Conservation (phyloP, 2,888 invertebrate genomes). For the Pemphredon lugubris region DNA sequence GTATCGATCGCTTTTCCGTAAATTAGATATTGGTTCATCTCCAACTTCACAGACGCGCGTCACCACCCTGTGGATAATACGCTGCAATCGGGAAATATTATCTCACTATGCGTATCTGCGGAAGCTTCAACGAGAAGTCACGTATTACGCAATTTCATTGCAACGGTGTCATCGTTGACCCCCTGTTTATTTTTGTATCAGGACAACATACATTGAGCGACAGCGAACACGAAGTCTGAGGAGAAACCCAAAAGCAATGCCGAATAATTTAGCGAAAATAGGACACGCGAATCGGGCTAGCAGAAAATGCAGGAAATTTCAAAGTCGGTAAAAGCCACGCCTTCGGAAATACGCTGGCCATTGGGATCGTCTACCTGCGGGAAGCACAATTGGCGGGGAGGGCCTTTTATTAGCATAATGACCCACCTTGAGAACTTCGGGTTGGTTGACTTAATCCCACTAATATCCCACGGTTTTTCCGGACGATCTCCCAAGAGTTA, state of each 20-base stretch:
- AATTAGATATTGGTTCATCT: background rate
- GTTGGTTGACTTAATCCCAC: too few species aligned
- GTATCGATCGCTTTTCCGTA: slow-evolving; percentile 34
- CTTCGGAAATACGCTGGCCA: too few species aligned
- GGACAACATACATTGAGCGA: slow-evolving; percentile 26
- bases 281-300: too few species aligned
- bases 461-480: too few species aligned
- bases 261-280: slow-evolving; percentile 18
- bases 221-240: background rate
- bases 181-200: slow-evolving; percentile 17
- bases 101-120: too few species aligned
- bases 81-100: too few species aligned
- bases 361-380: background rate
- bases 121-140: background rate
- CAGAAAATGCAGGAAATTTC: slow-evolving; percentile 13
- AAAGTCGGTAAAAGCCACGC: background rate
- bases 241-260: background rate
- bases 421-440: background rate
- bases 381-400: background rate
- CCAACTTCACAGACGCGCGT: too few species aligned
- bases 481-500: slow-evolving; percentile 26
- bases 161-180: background rate
- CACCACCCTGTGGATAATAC: too few species aligned
- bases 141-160: background rate
- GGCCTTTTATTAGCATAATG: background rate